Conservation (phyloP, 1,140 invertebrate species). For the Sycobia sp. region DNA sequence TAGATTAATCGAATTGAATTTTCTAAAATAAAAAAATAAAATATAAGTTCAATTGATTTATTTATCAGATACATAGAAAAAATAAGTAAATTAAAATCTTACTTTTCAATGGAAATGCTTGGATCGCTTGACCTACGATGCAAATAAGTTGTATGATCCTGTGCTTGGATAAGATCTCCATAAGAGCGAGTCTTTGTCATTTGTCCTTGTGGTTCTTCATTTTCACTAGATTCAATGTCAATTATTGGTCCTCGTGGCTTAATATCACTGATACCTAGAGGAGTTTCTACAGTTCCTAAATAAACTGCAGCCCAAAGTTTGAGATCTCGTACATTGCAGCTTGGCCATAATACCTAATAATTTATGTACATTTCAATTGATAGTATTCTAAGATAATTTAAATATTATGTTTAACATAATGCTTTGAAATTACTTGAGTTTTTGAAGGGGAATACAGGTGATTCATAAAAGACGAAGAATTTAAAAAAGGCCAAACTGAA, state of each 20-base stretch:
- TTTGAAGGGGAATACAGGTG: slow-evolving; percentile 76
- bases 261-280: slow-evolving; percentile 49
- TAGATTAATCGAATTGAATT: slow-evolving; percentile 55
- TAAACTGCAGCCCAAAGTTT: slow-evolving; percentile 86
- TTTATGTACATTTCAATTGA: no score
- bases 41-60: slow-evolving; percentile 2
- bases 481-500: slow-evolving; percentile 87
- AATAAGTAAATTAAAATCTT: slow-evolving; percentile 19
- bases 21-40: slow-evolving; percentile 45
- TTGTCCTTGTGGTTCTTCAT: slow-evolving; percentile 58
- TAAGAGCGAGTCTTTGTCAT: slow-evolving; percentile 82
- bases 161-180: slow-evolving; percentile 74
- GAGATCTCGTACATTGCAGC: slow-evolving; percentile 81
- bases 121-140: slow-evolving; percentile 81
- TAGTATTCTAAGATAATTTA: no score
- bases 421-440: slow-evolving; percentile 53
- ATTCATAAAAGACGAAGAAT: slow-evolving; percentile 80
- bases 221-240: slow-evolving; percentile 55
- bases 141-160: slow-evolving; percentile 67
- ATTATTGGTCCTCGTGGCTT: slow-evolving; percentile 55
- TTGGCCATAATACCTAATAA: slow-evolving; percentile 82
- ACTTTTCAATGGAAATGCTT: slow-evolving; percentile 73
- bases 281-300: slow-evolving; percentile 67
- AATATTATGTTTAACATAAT: background rate
- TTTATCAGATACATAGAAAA: background rate